Evolutionary conservation across 1,140 invertebrate genomes (phyloP).

Genomic region (Solenopsis fugax): DNA sequence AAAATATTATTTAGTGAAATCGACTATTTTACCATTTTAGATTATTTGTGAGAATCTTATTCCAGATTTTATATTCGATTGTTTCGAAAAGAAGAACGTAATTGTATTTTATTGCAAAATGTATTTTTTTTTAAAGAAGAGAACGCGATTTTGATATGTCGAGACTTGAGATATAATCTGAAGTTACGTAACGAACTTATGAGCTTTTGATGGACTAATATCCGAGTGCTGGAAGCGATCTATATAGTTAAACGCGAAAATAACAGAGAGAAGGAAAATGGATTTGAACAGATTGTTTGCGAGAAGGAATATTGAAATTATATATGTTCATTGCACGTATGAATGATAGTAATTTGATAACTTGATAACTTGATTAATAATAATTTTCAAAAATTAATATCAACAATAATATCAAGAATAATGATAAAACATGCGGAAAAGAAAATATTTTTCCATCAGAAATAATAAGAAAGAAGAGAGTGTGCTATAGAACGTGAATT

Average conservation of each 20-base stretch:
- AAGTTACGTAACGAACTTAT: background rate
- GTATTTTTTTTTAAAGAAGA: background rate
- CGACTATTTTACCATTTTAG: background rate
- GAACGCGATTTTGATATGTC: background rate
- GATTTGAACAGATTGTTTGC: background rate
- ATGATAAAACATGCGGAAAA: background rate
- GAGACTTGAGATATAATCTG: background rate
- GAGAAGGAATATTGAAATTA: background rate
- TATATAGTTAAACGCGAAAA: conserved; percentile 1
- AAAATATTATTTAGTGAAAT: background rate
- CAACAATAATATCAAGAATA: background rate
- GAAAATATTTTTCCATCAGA: background rate
- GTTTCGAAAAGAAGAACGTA: background rate
- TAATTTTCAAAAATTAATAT: background rate
- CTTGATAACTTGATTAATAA: background rate
- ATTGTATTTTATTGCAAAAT: background rate
- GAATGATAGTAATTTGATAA: background rate
- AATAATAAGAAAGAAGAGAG: background rate
- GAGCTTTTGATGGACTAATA: background rate
- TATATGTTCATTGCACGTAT: background rate
- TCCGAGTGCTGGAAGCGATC: background rate
- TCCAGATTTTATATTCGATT: background rate
- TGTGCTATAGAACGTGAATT: background rate
- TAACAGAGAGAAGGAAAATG: background rate
- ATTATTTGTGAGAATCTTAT: background rate